phyloP scores from a whole-genome alignment of 2,797 vertebrate genomes.

The Dendrocincla tyrannina region DNA sequence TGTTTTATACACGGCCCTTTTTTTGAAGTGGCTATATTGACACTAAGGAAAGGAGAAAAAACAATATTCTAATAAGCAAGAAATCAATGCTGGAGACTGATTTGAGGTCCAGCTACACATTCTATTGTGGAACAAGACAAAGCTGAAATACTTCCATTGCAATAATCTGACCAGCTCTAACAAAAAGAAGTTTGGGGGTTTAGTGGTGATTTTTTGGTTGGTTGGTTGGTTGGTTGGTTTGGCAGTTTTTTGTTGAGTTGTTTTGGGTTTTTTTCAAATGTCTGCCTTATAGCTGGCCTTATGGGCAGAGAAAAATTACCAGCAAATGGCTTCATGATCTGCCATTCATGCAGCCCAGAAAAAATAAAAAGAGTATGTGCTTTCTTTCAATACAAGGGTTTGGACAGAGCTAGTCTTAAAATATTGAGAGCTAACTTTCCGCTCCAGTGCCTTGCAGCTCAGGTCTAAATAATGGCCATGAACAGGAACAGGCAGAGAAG shows the following conservation, averaged over 20 bases:
- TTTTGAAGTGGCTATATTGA: background rate
- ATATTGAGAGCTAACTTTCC: constrained; percentile 61
- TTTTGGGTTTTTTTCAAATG: background rate
- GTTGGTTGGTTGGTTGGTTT: background rate
- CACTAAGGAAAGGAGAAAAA: background rate
- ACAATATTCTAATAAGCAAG: background rate
- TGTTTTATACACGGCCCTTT: background rate
- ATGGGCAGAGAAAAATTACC: constrained; percentile 20
- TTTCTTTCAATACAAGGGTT: constrained; percentile 59
- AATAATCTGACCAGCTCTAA: background rate
- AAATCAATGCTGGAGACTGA: background rate
- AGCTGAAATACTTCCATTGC: background rate
- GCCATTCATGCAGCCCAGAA: constrained; percentile 13
- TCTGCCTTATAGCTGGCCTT: background rate
- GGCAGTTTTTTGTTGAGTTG: background rate
- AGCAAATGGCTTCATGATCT: constrained; percentile 28
- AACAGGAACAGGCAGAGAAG: constrained; percentile 54
- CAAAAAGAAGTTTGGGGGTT: background rate
- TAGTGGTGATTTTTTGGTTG: background rate
- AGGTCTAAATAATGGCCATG: constrained; percentile 61
- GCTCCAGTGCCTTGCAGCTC: constrained; percentile 56
- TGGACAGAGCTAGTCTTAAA: constrained; percentile 58
- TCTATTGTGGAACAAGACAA: background rate
- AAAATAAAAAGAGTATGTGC: background rate
- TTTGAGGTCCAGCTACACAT: background rate